Percentiles rank a stretch among this genome's conserved stretches.
Evolutionary conservation across 2,888 invertebrate species (phyloP).

Genomic region (Lasius fuliginosus): DNA sequence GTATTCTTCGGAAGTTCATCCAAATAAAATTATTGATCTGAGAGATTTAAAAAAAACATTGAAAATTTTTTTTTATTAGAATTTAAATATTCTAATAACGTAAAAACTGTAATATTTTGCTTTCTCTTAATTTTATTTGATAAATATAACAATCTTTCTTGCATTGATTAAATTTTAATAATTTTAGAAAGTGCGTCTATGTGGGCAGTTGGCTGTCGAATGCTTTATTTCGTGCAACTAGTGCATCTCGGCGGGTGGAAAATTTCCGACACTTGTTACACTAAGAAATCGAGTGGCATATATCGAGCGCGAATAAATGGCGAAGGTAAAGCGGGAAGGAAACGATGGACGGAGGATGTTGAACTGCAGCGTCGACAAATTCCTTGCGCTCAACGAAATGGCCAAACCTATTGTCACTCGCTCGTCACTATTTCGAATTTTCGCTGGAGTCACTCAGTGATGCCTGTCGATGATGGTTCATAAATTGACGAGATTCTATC

Average conservation of each 20-base stretch:
- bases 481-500: conserved; percentile 76
- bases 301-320: conserved; percentile 66
- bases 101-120: not conserved
- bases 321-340: conserved; percentile 68
- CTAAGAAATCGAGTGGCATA: conserved; percentile 57
- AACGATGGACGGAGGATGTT: conserved; percentile 75
- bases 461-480: conserved; percentile 70
- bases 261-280: conserved; percentile 66
- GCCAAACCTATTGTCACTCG: conserved; percentile 78
- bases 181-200: not conserved
- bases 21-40: not conserved
- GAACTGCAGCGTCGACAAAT: conserved; percentile 84
- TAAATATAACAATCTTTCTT: not conserved
- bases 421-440: conserved; percentile 76
- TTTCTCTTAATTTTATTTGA: not conserved
- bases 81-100: not conserved
- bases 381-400: conserved; percentile 81
- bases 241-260: conserved; percentile 50
- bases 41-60: not conserved
- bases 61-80: not conserved
- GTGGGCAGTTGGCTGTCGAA: not conserved
- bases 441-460: conserved; percentile 56
- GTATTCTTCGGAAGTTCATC: not conserved
- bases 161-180: not conserved
- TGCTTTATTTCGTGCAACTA: conserved; percentile 8